phyloP scores from a whole-genome alignment of 2,113 vertebrate species.

The Larimichthys polyactis region DNA sequence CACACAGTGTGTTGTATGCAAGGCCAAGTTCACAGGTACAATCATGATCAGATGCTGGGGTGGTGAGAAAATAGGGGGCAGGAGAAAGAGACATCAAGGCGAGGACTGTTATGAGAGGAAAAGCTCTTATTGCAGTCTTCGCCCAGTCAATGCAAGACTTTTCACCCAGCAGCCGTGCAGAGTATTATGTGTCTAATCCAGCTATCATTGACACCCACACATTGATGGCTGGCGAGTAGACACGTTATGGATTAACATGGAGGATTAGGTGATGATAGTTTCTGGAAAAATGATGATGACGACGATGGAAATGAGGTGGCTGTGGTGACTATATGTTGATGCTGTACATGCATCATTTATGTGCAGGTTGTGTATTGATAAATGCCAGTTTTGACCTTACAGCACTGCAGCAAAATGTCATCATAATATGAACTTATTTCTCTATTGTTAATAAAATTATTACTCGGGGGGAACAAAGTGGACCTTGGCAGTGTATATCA shows the following conservation, averaged over 20 bases:
- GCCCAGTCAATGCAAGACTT: constrained; percentile 35
- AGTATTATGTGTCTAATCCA: constrained; percentile 71
- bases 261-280: constrained; percentile 65
- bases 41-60: constrained; percentile 24
- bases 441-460: no score
- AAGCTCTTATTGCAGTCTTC: constrained; percentile 41
- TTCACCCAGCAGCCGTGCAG: constrained; percentile 46
- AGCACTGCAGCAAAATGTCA: not conserved
- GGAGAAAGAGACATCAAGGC: not conserved
- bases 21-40: constrained; percentile 34
- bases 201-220: constrained; percentile 69
- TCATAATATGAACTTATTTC: not conserved
- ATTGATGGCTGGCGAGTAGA: constrained; percentile 48
- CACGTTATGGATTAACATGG: constrained; percentile 60
- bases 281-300: constrained; percentile 32
- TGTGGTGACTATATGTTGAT: not conserved
- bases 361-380: not conserved
- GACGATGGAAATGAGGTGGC: constrained; percentile 19
- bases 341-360: not conserved
- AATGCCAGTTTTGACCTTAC: not conserved
- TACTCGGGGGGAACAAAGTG: not conserved
- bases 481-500: not conserved
- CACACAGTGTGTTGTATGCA: not conserved
- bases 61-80: not conserved
- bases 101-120: constrained; percentile 7